Evolutionary conservation across 2,888 invertebrate genomes (phyloP).

Genomic region (Molorchus minor): DNA sequence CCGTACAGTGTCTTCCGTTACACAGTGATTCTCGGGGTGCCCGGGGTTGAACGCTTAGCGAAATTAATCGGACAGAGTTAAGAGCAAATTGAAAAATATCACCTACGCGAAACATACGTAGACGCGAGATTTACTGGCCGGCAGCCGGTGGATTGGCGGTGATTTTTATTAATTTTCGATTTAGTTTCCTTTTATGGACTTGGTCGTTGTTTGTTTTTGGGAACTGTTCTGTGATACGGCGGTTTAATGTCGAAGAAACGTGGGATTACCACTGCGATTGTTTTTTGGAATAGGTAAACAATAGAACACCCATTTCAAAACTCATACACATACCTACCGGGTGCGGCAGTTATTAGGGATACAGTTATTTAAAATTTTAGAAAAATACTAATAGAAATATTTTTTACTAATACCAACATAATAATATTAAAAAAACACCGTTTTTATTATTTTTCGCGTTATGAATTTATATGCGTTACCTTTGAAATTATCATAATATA

Average conservation of each 20-base stretch:
- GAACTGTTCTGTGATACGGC: conserved; percentile 10
- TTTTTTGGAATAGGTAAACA: conserved; percentile 24
- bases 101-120: conserved; percentile 53
- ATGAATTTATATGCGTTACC: too few species aligned
- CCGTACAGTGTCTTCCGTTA: conserved; percentile 44
- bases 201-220: not conserved
- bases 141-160: conserved; percentile 37
- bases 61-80: conserved; percentile 59
- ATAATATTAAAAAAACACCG: too few species aligned
- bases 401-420: too few species aligned
- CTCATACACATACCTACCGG: too few species aligned
- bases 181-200: conserved; percentile 21
- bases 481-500: too few species aligned
- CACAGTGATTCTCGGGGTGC: conserved; percentile 58
- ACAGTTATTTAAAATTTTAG: too few species aligned
- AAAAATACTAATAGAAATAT: too few species aligned
- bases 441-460: too few species aligned
- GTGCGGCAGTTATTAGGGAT: too few species aligned
- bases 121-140: conserved; percentile 37
- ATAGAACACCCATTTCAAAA: too few species aligned
- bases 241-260: conserved; percentile 22
- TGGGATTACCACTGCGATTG: not conserved
- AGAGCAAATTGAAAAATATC: conserved; percentile 59
- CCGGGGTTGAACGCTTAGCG: conserved; percentile 59
- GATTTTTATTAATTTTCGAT: conserved; percentile 34